Percentiles rank a stretch among this genome's conserved stretches.
Evolutionary conservation across 1,140 invertebrate species (phyloP).

Genomic region (Drosophila bocqueti): DNA sequence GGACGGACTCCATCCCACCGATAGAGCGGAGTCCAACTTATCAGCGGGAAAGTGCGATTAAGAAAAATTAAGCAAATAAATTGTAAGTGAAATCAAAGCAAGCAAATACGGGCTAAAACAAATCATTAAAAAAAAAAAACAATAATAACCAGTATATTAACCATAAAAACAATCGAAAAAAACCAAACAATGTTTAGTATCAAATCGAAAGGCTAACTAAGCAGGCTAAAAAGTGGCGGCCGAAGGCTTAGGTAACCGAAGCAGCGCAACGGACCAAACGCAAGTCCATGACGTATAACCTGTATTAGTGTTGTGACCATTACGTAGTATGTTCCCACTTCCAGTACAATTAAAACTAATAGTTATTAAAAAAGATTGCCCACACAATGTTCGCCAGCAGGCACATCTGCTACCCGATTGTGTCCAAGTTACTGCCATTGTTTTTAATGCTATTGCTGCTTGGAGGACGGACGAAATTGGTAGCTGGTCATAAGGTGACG

Average conservation of each 20-base stretch:
- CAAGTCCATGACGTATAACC: background rate
- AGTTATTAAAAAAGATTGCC: background rate
- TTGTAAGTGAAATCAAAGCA: background rate
- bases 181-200: background rate
- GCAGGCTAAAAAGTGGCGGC: background rate
- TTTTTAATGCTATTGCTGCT: background rate
- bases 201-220: constrained; percentile 1
- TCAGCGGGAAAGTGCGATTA: background rate
- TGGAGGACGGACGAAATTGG: background rate
- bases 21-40: background rate
- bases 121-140: background rate
- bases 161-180: background rate
- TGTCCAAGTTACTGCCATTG: background rate
- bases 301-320: background rate
- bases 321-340: background rate
- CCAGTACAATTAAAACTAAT: background rate
- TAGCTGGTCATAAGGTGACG: constrained; percentile 3
- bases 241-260: background rate
- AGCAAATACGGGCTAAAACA: too few relatives aligned
- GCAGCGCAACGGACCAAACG: background rate
- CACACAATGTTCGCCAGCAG: background rate
- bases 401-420: background rate
- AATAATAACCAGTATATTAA: background rate
- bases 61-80: background rate
- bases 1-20: background rate